phyloP scores from a whole-genome alignment of 2,113 vertebrate species.

The Boulengeromyrus knoepffleri region DNA sequence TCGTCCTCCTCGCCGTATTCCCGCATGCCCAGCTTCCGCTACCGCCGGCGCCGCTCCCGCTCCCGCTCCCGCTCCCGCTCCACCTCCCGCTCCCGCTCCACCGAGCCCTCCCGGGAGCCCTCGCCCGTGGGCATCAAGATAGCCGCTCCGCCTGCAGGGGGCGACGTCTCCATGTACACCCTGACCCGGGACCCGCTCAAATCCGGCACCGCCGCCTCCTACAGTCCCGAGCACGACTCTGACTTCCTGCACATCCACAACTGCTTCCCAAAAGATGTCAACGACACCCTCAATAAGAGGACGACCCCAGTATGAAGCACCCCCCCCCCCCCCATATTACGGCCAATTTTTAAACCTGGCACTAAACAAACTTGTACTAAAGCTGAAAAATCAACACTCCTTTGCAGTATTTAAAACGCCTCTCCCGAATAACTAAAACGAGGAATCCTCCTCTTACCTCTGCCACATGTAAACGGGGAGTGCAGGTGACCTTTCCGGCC shows the following conservation, averaged over 20 bases:
- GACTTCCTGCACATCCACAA: slow-evolving; percentile 92
- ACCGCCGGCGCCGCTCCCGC: slow-evolving; percentile 77
- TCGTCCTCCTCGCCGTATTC: slow-evolving; percentile 87
- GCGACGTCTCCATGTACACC: slow-evolving; percentile 93
- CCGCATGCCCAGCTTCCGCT: slow-evolving; percentile 90
- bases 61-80: slow-evolving; percentile 62
- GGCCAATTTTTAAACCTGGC: background rate
- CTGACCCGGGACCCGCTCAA: slow-evolving; percentile 81
- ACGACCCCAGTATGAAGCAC: slow-evolving; percentile 85
- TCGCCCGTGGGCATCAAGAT: slow-evolving; percentile 81
- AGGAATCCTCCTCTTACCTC: background rate
- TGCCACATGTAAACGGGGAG: background rate
- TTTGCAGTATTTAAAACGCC: background rate
- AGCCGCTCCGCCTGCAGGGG: slow-evolving; percentile 71
- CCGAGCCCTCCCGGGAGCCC: slow-evolving; percentile 80
- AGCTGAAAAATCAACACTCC: background rate
- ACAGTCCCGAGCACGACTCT: slow-evolving; percentile 82
- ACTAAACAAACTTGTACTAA: background rate
- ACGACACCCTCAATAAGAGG: slow-evolving; percentile 85
- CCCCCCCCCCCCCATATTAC: background rate
- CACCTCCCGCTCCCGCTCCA: slow-evolving; percentile 53
- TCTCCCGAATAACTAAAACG: background rate
- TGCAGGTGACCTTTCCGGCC: background rate
- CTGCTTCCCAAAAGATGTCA: slow-evolving; percentile 90
- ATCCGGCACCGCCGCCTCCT: slow-evolving; percentile 73